Evolutionary conservation across 1,140 invertebrate species (phyloP).

Genomic region (Cydia splendana): DNA sequence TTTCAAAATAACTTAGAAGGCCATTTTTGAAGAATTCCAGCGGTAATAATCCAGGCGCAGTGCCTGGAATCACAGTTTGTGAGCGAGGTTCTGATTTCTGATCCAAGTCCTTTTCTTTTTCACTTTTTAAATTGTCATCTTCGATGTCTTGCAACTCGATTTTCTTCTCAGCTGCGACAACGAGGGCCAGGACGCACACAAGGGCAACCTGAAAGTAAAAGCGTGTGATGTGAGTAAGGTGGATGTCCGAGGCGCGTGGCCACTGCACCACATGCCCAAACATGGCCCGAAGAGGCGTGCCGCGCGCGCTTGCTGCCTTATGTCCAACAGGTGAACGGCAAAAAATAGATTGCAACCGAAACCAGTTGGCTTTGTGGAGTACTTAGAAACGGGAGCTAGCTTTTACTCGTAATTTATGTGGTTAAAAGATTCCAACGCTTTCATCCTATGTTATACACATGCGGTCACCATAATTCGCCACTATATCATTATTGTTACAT

Average conservation of each 20-base stretch:
- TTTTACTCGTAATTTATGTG: constrained; percentile 75
- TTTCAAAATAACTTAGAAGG: constrained; percentile 58
- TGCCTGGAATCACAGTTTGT: constrained; percentile 39
- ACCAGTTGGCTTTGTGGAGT: constrained; percentile 57
- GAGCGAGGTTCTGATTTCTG: constrained; percentile 41
- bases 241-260: constrained; percentile 46
- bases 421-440: constrained; percentile 65
- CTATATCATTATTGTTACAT: constrained; percentile 32
- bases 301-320: constrained; percentile 44
- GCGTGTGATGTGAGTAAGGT: constrained; percentile 46
- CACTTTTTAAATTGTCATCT: constrained; percentile 76
- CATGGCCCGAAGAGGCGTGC: constrained; percentile 50
- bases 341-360: constrained; percentile 67
- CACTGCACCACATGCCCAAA: constrained; percentile 47
- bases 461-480: constrained; percentile 33
- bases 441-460: constrained; percentile 41
- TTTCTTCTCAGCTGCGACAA: constrained; percentile 68
- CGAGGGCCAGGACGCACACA: constrained; percentile 53
- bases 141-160: constrained; percentile 78
- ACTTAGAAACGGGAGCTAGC: constrained; percentile 65
- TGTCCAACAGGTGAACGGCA: constrained; percentile 68
- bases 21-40: constrained; percentile 64
- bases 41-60: constrained; percentile 44
- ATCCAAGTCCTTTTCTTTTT: constrained; percentile 56
- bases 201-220: constrained; percentile 73